Conservation (phyloP, 2,113 vertebrate species). For the Nerophis lumbriciformis region DNA sequence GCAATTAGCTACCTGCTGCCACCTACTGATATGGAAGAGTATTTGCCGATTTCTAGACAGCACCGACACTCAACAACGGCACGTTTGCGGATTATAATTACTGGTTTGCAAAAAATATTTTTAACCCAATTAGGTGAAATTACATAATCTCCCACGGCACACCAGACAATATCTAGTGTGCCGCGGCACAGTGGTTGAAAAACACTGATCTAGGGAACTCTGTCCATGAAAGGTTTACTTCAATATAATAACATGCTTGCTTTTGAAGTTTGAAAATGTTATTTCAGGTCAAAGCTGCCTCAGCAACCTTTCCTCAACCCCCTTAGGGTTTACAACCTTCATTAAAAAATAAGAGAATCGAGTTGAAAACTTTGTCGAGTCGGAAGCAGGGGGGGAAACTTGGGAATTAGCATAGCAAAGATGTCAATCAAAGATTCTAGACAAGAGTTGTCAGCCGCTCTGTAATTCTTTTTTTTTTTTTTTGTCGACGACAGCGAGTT, state of each 20-base stretch:
- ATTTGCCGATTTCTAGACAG: no score
- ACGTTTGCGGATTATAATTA: no score
- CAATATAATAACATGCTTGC: not conserved
- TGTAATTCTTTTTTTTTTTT: constrained; percentile 16
- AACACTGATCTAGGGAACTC: no score
- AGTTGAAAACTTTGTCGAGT: constrained; percentile 3
- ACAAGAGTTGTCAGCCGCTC: constrained; percentile 32
- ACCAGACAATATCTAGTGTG: no score
- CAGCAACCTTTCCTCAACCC: not conserved
- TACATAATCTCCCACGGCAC: no score
- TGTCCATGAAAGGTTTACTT: not conserved
- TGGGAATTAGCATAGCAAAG: constrained; percentile 18
- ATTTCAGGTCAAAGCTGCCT: not conserved
- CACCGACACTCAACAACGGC: no score
- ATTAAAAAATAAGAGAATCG: not conserved
- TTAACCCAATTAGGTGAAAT: no score
- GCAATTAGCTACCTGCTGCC: no score
- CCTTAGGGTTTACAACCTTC: not conserved
- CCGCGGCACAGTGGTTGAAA: no score
- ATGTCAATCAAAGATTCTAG: constrained; percentile 30
- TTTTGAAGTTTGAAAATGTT: not conserved
- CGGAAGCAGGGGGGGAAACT: constrained; percentile 12
- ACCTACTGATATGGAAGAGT: no score
- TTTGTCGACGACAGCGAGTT: constrained; percentile 21
- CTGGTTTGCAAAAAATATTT: no score